A percentile compares a stretch with the other conserved stretches of the same genome.
phyloP scores from a whole-genome alignment of 1,140 invertebrate species.

The Lepidurus arcticus region DNA sequence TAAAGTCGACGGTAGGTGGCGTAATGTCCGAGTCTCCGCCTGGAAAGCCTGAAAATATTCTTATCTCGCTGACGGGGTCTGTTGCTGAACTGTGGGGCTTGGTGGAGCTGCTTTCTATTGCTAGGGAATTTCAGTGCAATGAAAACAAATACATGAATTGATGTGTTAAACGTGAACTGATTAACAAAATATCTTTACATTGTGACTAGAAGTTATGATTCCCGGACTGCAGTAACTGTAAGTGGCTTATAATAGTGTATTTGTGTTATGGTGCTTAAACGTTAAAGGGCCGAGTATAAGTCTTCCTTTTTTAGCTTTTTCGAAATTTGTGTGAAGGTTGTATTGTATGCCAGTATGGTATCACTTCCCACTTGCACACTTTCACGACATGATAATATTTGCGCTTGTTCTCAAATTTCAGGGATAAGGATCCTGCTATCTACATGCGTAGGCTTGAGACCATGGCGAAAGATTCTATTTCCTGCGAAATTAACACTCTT shows the following conservation, averaged over 20 bases:
- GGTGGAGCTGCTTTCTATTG: constrained; percentile 3
- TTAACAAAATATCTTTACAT: neutral
- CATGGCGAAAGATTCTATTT: neutral
- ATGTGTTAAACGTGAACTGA: neutral
- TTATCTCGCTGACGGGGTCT: too few species aligned
- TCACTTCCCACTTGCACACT: neutral
- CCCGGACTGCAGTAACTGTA: neutral
- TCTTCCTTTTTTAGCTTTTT: too few species aligned
- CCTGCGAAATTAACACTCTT: neutral
- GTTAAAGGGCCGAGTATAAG: too few species aligned
- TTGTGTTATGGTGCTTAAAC: too few species aligned
- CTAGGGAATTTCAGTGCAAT: neutral
- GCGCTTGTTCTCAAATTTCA: neutral
- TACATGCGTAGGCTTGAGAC: neutral
- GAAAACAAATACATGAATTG: neutral
- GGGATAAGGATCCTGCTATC: neutral
- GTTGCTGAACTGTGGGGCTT: neutral
- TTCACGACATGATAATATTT: constrained; percentile 6
- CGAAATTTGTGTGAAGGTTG: too few species aligned
- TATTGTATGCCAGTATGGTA: neutral
- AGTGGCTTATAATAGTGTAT: neutral
- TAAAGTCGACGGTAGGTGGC: too few species aligned
- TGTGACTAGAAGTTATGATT: neutral
- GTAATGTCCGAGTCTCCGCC: too few species aligned
- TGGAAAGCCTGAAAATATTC: too few species aligned